These are phyloP conservation scores for Clamator glandarius DNA, from an alignment of 2,797 vertebrate genomes.

Conservation along the genomic window DNA sequence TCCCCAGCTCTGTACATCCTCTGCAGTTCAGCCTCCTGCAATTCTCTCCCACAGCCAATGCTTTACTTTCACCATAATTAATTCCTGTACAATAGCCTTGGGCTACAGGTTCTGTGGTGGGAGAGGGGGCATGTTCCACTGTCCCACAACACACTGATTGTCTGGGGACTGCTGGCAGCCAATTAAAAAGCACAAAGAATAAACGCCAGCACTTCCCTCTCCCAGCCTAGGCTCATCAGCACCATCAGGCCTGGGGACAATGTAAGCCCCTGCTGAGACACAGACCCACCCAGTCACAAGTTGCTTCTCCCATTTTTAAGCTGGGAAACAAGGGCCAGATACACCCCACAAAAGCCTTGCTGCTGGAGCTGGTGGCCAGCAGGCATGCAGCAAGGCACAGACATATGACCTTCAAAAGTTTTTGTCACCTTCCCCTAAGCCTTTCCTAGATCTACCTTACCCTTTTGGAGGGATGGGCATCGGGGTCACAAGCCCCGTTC, in stretches of 20 bases:
- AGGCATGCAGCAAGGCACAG: background rate
- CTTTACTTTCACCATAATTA: background rate
- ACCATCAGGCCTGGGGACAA: background rate
- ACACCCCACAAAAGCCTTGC: background rate
- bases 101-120: background rate
- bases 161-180: background rate
- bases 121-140: accelerated
- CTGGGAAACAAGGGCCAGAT: accelerated
- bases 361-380: background rate
- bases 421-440: background rate
- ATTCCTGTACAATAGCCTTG: background rate
- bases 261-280: background rate
- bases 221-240: background rate
- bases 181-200: slow-evolving; percentile 35
- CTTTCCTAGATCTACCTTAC: background rate
- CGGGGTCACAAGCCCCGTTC: background rate
- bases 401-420: accelerated
- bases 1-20: background rate
- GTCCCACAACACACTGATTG: accelerated
- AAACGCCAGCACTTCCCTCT: background rate
- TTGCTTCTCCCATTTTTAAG: background rate
- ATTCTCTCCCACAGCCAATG: background rate
- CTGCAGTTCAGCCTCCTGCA: background rate
- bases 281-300: background rate
- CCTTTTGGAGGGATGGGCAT: background rate